Percentiles rank a stretch among this genome's conserved stretches.
These are phyloP conservation scores for Crambe crambe DNA, from an alignment of 37 sponge, comb jelly and placozoan genomes.

Conservation along the genomic window DNA sequence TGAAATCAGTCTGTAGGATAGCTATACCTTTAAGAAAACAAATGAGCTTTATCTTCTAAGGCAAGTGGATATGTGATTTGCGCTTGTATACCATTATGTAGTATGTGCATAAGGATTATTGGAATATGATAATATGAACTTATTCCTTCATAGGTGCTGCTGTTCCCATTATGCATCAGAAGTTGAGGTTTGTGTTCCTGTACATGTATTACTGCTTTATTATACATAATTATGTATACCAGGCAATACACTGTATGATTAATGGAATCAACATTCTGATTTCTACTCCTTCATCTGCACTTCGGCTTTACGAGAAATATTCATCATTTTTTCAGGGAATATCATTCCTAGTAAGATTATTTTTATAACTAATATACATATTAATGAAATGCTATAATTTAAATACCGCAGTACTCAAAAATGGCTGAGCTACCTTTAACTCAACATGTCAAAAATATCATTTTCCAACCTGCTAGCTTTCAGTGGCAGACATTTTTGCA, in stretches of 20 bases:
- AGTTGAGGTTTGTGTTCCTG: slow-evolving; percentile 10
- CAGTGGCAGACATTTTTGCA: too few relatives aligned
- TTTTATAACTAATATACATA: background rate
- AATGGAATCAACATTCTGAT: slow-evolving; percentile 65
- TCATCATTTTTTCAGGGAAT: slow-evolving; percentile 4
- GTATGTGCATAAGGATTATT: background rate
- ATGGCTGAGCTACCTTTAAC: too few relatives aligned
- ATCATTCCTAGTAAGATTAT: background rate
- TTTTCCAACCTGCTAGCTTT: background rate
- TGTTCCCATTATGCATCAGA: slow-evolving; percentile 15
- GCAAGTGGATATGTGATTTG: too few relatives aligned
- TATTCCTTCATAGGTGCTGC: too few relatives aligned
- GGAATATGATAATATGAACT: background rate
- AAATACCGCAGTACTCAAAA: too few relatives aligned
- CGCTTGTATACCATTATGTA: background rate
- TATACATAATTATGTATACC: too few relatives aligned
- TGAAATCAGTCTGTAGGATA: too few relatives aligned
- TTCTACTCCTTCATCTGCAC: slow-evolving; percentile 48
- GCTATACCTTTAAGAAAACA: too few relatives aligned
- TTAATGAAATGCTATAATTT: too few relatives aligned
- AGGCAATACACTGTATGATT: too few relatives aligned
- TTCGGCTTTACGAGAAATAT: slow-evolving; percentile 19
- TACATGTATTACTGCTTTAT: background rate
- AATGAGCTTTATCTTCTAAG: too few relatives aligned
- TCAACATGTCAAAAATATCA: too few relatives aligned